Evolutionary conservation across 2,888 invertebrate species (phyloP), one percentile per base, ranked within the genome.

Genomic region (Escarpia spicata): DNA sequence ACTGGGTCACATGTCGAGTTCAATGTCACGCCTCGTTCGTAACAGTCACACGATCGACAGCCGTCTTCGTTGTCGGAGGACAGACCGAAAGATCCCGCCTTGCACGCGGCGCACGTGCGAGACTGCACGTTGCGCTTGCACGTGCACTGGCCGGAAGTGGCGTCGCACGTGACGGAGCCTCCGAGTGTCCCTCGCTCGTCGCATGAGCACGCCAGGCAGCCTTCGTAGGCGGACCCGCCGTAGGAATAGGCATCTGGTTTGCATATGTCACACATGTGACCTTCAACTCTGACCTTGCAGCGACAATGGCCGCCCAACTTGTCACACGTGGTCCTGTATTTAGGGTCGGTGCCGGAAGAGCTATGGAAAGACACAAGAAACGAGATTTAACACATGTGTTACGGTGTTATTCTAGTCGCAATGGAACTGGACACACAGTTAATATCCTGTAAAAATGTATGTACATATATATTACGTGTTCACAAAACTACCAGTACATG

Each of bases 181-280:
- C 90, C 45, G 3, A 90, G 37, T 2, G 92, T 92, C 6, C 94
- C 94, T 15, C 43, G 43, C 0, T n/a, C 89, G 90, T 92, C 92
- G 37, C 93, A 94, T n/a, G 91, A 91, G 52, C 94, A 94, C 15
- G 52, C 10, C n/a, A 58, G n/a, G 60, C 94, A 94, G 19, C 93
- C 94, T 1, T 44, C 43, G n/a, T 43, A 43, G 6, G 43, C 37
- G n/a, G 92, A 91, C 93, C 98, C 98, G 94, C 98, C 98, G 43
- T 99, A 97, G 96, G 99, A 98, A 95, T 98, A 98, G 96, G 99
- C 99, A 96, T 99, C 99, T 96, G 99, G 99, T 97, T 98, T 97
- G 96, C 99, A 99, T 90, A 98, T 98, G 96, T 99, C 98, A 96
- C 99, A 99, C 43, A 98, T 97, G 90, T 98, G 97, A 1, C 99